Base-by-base conservation (phyloP, 2,113 vertebrate genomes). In the Xiphorhynchus elegans region DNA sequence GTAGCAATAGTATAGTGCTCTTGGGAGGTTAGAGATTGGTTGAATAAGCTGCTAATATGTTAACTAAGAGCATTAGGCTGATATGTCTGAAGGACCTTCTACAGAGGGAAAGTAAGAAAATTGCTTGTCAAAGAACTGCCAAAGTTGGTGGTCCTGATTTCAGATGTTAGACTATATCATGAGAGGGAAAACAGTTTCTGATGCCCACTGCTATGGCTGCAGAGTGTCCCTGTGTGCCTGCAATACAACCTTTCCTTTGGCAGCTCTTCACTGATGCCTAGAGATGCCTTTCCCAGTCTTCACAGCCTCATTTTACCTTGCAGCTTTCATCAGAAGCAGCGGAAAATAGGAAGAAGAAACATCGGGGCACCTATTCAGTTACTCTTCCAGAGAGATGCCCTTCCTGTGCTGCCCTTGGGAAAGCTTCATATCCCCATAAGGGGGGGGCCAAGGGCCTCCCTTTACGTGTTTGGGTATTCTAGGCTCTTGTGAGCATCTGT, bases 41-140 rank as follows among this genome's bases (percentile, higher is more conserved):
- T 55, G 47, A 86, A 39, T 63, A 86, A 81, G 60, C 39, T 63
- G 26, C 18, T 90, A 13, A 33, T 11, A 13, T 16, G 21, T 67
- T 77, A 46, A 74, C 39, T 44, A 24, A 92, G 17, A 76, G n/a
- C 11, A 84, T 63, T 62, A 87, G 24, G n/a, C 19, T 81, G 26
- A 72, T 93, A 59, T 44, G 8, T 55, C 20, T 80, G 44, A 88
- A 90, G 92, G 42, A 74, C 18, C 23, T 89, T 72, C 40, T 31
- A 79, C 49, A 62, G 49, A 64, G 31, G 11, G 11, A 95, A 89
- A 63, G 49, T 83, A 73, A 56, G 50, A 83, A 83, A 84, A 66
- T 37, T 56, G 15, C 24, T 60, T 90, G 20, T 68, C 40, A 87
- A 72, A 87, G 19, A 87, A 63, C 26, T 85, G 40, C 39, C 49